Conservation (phyloP, 2,113 vertebrate species). For the Aphelocoma coerulescens region DNA sequence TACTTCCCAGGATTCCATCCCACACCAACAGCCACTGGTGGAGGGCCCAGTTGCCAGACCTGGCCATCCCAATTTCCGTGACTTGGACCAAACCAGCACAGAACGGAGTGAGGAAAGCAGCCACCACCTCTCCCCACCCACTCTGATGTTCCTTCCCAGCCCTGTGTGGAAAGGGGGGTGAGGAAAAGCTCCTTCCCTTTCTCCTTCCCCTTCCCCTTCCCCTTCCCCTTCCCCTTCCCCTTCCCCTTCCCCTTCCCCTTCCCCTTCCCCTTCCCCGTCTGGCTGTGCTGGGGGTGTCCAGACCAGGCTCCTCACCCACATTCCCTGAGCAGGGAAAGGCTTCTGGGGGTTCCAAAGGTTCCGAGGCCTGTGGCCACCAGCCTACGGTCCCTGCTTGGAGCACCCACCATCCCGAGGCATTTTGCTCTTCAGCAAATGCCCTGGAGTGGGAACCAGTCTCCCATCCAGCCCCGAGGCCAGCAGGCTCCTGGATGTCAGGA, state of each 20-base stretch:
- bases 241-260: too few species aligned
- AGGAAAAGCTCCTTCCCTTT: background rate
- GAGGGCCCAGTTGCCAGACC: background rate
- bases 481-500: background rate
- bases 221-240: too few species aligned
- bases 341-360: background rate
- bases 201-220: too few species aligned
- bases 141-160: background rate
- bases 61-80: background rate
- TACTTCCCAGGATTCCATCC: background rate
- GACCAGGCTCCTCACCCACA: background rate
- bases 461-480: background rate
- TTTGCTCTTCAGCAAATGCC: background rate
- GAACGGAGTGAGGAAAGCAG: background rate
- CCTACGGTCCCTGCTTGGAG: background rate
- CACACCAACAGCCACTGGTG: fast-evolving
- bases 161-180: background rate
- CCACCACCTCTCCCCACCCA: background rate
- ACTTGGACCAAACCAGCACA: background rate
- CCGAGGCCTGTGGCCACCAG: background rate
- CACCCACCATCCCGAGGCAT: fast-evolving
- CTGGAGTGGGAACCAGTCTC: background rate
- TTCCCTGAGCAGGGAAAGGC: background rate
- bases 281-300: background rate
- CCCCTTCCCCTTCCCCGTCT: too few species aligned